Evolutionary conservation across 2,113 vertebrate species (phyloP).

Genomic region (Pardalotus punctatus): DNA sequence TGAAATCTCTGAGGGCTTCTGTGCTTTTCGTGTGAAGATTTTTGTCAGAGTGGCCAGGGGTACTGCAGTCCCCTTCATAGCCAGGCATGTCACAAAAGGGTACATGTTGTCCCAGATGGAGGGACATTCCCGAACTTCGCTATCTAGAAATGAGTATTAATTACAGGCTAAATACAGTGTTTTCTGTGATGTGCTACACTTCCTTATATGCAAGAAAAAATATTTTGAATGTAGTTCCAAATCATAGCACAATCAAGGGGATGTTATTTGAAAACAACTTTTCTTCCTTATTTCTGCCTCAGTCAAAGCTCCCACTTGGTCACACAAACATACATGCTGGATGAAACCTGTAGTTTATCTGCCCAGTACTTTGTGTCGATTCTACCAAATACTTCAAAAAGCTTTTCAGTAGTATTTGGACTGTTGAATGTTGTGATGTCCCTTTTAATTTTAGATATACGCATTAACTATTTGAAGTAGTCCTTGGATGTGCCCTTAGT

Average conservation of each 20-base stretch:
- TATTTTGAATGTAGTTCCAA: neutral
- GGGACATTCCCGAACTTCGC: neutral
- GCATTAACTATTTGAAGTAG: neutral
- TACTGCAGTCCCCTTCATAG: neutral
- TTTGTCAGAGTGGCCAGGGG: neutral
- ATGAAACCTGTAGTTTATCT: neutral
- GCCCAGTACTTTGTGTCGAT: neutral
- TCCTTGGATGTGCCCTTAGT: neutral
- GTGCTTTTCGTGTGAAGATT: neutral
- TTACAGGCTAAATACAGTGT: neutral
- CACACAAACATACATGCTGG: neutral
- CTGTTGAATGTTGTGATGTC: neutral
- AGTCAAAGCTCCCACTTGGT: neutral
- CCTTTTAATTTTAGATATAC: neutral
- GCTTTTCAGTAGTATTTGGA: neutral
- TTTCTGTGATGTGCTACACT: neutral
- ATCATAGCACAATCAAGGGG: neutral
- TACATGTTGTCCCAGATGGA: fast-evolving
- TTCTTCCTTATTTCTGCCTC: neutral
- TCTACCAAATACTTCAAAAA: neutral
- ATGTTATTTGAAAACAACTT: neutral
- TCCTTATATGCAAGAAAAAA: neutral
- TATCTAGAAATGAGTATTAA: neutral
- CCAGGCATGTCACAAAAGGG: neutral
- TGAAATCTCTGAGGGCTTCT: neutral